These are phyloP conservation scores for Phoenicopterus ruber DNA, from an alignment of 2,113 vertebrate species.

Conservation along the genomic window DNA sequence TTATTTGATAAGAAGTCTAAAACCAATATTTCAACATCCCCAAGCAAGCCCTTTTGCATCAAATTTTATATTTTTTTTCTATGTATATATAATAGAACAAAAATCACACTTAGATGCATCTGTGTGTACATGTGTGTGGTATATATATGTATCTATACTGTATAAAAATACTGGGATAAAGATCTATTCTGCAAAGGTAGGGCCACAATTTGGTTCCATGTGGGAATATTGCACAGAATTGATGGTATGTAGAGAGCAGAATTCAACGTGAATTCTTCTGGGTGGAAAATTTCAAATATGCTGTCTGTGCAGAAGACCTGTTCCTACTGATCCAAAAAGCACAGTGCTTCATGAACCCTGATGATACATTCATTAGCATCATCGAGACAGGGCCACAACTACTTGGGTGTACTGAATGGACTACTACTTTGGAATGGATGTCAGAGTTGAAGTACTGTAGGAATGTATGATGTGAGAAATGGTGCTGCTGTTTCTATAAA, in stretches of 20 bases:
- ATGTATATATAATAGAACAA: too few species aligned
- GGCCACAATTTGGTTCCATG: not conserved
- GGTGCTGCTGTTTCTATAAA: not conserved
- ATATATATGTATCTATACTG: not conserved
- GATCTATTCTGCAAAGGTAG: not conserved
- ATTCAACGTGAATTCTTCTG: not conserved
- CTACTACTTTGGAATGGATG: not conserved
- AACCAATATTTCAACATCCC: not conserved
- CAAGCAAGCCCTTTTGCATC: not conserved
- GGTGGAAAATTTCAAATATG: not conserved
- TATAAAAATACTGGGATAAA: not conserved
- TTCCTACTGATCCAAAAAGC: not conserved
- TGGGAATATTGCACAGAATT: not conserved
- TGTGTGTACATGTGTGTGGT: not conserved
- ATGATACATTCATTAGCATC: too few species aligned
- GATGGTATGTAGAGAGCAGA: not conserved
- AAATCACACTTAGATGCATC: not conserved
- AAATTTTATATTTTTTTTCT: not conserved
- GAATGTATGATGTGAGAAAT: not conserved
- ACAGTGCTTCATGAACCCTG: not conserved
- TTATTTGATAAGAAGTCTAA: not conserved
- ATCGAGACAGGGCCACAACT: not conserved
- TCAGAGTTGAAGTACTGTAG: not conserved
- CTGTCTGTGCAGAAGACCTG: not conserved
- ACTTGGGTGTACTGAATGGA: not conserved